Evolutionary conservation across 1,140 invertebrate genomes (phyloP).

Genomic region (Penaeus japonicus): DNA sequence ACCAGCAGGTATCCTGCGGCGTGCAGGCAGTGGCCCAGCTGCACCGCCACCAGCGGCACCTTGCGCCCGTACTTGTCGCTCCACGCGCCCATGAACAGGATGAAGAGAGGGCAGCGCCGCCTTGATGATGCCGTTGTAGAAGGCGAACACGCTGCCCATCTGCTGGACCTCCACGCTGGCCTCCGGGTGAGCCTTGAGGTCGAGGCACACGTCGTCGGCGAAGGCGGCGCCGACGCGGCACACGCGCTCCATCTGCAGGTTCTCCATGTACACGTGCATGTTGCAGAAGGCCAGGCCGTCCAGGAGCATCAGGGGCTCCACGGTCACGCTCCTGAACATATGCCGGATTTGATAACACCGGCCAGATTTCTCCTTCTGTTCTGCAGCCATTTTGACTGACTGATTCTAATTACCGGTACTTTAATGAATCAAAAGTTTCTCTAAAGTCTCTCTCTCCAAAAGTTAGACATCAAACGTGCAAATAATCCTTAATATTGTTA

Average conservation of each 20-base stretch:
- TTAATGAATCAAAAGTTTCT: background rate
- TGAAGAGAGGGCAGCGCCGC: constrained; percentile 47
- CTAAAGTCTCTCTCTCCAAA: background rate
- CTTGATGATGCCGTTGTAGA: constrained; percentile 47
- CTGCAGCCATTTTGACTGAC: too few species aligned
- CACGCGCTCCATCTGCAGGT: constrained; percentile 45
- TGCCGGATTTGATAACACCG: background rate
- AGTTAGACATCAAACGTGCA: background rate
- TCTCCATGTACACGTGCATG: constrained; percentile 49
- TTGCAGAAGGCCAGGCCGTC: constrained; percentile 44
- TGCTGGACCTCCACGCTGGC: constrained; percentile 46
- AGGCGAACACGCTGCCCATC: constrained; percentile 32
- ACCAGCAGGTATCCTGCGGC: constrained; percentile 39
- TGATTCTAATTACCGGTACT: too few species aligned
- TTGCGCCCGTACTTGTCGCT: constrained; percentile 48
- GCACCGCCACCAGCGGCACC: constrained; percentile 42
- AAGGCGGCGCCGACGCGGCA: constrained; percentile 4
- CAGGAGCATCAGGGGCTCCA: constrained; percentile 45
- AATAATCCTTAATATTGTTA: background rate
- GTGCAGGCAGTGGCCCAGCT: constrained; percentile 41
- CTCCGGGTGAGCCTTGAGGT: constrained; percentile 14
- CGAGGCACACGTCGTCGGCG: constrained; percentile 10
- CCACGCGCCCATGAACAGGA: constrained; percentile 51
- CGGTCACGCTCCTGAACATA: background rate
- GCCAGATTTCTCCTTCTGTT: background rate